These are phyloP conservation scores for Cynodonichthys magdalenae DNA, from an alignment of 2,797 vertebrate species.

Conservation along the genomic window DNA sequence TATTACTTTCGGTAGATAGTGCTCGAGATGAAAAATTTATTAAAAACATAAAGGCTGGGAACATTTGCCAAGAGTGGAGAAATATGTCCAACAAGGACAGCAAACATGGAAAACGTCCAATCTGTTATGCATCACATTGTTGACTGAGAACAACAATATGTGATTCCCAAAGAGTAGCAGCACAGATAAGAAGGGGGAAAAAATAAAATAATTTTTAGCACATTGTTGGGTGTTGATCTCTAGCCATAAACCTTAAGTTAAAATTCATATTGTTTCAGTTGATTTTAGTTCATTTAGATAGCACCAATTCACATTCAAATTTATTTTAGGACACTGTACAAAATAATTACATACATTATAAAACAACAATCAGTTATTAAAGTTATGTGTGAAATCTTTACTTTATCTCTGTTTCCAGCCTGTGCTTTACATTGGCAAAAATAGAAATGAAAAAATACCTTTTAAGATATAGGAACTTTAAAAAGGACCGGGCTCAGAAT, in stretches of 20 bases:
- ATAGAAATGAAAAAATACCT: not conserved
- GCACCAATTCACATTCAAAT: not conserved
- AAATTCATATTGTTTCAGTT: slow-evolving; percentile 11
- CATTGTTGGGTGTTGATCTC: not conserved
- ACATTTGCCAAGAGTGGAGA: slow-evolving; percentile 22
- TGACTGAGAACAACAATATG: slow-evolving; percentile 8
- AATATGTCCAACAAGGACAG: slow-evolving; percentile 13
- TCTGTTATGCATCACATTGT: slow-evolving; percentile 13
- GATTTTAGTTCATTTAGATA: not conserved
- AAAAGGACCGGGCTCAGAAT: too few relatives aligned
- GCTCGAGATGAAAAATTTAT: slow-evolving; percentile 35
- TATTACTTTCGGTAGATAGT: slow-evolving; percentile 42
- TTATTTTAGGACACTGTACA: too few relatives aligned
- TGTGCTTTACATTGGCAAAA: not conserved
- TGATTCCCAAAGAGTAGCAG: slow-evolving; percentile 17
- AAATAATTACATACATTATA: too few relatives aligned
- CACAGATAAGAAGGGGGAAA: slow-evolving; percentile 4
- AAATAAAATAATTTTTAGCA: slow-evolving; percentile 35
- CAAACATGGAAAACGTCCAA: slow-evolving; percentile 34
- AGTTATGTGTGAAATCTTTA: too few relatives aligned
- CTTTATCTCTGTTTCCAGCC: too few relatives aligned
- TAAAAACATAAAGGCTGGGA: slow-evolving; percentile 32
- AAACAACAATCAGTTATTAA: too few relatives aligned
- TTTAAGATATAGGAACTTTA: too few relatives aligned
- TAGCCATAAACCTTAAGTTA: slow-evolving; percentile 20